Evolutionary conservation across 2,888 invertebrate genomes (phyloP), one percentile per base, ranked within the genome.

Genomic region (Leptarthrus brevirostris): DNA sequence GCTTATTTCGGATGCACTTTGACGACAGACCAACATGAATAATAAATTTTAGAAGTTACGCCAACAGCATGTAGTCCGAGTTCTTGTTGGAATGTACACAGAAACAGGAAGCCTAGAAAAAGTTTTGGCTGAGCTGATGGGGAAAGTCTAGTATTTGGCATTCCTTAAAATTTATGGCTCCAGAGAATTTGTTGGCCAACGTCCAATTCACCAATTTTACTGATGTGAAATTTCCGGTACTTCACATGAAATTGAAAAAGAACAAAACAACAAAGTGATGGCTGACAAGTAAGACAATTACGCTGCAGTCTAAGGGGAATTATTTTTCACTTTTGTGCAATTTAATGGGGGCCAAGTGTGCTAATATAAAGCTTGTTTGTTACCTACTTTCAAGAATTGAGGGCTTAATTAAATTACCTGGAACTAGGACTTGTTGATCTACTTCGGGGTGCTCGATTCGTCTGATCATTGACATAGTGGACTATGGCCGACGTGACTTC

Each of bases 401-500:
- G n/a, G n/a, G n/a, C n/a, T n/a, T 3, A 20, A 20, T 53, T 22
- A 53, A 53, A 3, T 81, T 82, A 85, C 85, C 85, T 84, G 79
- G 84, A 83, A 79, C 83, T 85, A 64, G 85, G 85, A 79, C 85
- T 85, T 78, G 83, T 78, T 75, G 84, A 85, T 78, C 84, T 80
- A 76, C 83, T 81, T 84, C 84, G 83, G 85, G 88, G 78, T 69
- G 80, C 78, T 88, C 90, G 71, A 86, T 87, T 74, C 89, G 90
- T 82, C 88, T 90, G 79, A 90, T 91, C 91, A 77, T 91, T 91
- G 76, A 95, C 95, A 88, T 95, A 95, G 84, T 95, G 95, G 72
- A 95, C 95, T 80, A 96, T 95, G 58, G 95, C 95, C 79, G 95
- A 95, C 77, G 95, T 95, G 78, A 95, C 95, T 86, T 95, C 95